Conservation (phyloP, 2,888 invertebrate species). For the Drosophila rubida region DNA sequence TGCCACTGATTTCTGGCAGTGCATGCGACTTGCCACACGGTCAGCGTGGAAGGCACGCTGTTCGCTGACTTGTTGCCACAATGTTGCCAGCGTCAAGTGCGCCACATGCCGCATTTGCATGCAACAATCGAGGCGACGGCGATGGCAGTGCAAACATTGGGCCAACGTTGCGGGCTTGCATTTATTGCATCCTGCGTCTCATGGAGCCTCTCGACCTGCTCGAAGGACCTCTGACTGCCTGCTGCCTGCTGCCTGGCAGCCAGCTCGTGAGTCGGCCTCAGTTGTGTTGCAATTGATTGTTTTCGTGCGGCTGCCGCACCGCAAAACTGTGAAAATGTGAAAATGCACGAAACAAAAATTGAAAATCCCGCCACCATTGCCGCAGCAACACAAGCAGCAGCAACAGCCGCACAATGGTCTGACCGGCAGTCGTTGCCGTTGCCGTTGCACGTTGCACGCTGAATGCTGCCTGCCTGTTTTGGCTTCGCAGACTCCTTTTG, state of each 20-base stretch:
- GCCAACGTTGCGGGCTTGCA: slow-evolving; percentile 41
- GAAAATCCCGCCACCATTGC: slow-evolving; percentile 43
- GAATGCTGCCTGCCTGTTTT: slow-evolving; percentile 11
- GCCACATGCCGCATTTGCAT: slow-evolving; percentile 71
- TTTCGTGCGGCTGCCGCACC: slow-evolving; percentile 71
- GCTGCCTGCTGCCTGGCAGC: not conserved
- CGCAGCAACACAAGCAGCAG: slow-evolving; percentile 5
- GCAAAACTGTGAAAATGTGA: slow-evolving; percentile 66
- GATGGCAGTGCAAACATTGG: slow-evolving; percentile 53
- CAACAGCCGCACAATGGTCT: slow-evolving; percentile 18
- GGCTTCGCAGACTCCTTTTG: slow-evolving; percentile 46
- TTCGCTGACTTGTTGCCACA: slow-evolving; percentile 61
- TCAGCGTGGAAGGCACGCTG: slow-evolving; percentile 17
- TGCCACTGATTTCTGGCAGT: not conserved
- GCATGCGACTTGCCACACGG: slow-evolving; percentile 2
- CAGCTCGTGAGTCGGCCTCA: slow-evolving; percentile 40
- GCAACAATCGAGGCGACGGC: slow-evolving; percentile 60
- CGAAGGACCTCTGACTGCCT: slow-evolving; percentile 21
- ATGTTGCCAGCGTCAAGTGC: slow-evolving; percentile 58
- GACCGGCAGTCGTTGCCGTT: slow-evolving; percentile 12
- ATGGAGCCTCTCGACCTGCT: slow-evolving; percentile 6
- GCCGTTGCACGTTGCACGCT: slow-evolving; percentile 3
- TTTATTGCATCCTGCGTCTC: slow-evolving; percentile 55
- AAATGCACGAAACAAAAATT: slow-evolving; percentile 69
- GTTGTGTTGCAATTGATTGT: slow-evolving; percentile 66